These are phyloP conservation scores for Spodoptera frugiperda DNA, from an alignment of 1,140 invertebrate species.

Conservation along the genomic window DNA sequence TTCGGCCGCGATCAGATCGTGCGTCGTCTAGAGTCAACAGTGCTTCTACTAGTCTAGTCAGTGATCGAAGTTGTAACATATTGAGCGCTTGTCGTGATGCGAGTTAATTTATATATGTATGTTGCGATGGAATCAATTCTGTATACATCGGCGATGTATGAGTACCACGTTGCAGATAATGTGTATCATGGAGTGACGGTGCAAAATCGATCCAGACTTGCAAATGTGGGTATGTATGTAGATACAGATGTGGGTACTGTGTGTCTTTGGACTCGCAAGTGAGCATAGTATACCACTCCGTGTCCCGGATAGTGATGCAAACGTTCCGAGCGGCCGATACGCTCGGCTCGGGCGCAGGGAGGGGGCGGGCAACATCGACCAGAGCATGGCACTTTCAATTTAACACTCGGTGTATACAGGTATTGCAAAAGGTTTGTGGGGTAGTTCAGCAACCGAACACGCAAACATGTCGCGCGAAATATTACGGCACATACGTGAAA, in stretches of 20 bases:
- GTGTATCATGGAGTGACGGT: constrained; percentile 82
- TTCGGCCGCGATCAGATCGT: constrained; percentile 56
- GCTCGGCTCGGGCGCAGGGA: constrained; percentile 61
- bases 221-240: constrained; percentile 65
- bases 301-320: constrained; percentile 61
- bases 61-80: constrained; percentile 77
- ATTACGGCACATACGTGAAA: constrained; percentile 81
- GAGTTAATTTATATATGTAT: constrained; percentile 55
- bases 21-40: constrained; percentile 42
- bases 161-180: constrained; percentile 64
- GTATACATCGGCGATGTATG: constrained; percentile 61
- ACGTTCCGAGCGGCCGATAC: constrained; percentile 59
- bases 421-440: constrained; percentile 74
- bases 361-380: constrained; percentile 76
- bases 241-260: constrained; percentile 57
- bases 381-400: constrained; percentile 84
- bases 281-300: constrained; percentile 68
- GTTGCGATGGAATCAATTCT: constrained; percentile 46
- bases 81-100: constrained; percentile 69
- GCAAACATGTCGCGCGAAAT: constrained; percentile 80
- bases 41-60: constrained; percentile 51
- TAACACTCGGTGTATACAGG: constrained; percentile 75
- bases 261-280: constrained; percentile 70
- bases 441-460: constrained; percentile 80
- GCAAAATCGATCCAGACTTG: constrained; percentile 86